phyloP scores from a whole-genome alignment of 2,797 vertebrate genomes.

The Sandelia bainsii region DNA sequence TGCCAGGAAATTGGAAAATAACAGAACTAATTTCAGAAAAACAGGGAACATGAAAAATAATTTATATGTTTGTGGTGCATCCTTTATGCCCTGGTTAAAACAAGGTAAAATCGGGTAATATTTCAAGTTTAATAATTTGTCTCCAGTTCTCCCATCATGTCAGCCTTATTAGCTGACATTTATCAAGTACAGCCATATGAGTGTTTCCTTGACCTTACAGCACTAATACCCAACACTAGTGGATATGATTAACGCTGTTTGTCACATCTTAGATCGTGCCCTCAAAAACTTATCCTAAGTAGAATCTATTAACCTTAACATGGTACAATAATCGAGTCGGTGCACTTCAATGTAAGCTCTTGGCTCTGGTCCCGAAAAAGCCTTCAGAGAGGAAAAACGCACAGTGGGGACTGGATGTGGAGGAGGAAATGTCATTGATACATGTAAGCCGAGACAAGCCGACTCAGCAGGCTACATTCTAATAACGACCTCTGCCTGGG shows the following conservation, averaged over 20 bases:
- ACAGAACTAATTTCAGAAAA: too few species aligned
- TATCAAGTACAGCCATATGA: constrained; percentile 4
- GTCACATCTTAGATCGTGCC: constrained; percentile 30
- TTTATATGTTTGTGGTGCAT: too few species aligned
- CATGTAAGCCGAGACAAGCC: constrained; percentile 57
- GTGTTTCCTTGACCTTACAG: constrained; percentile 36
- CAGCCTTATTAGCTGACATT: constrained; percentile 21
- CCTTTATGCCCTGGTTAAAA: too few species aligned
- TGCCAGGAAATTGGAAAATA: too few species aligned
- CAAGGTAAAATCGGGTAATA: too few species aligned
- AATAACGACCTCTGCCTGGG: constrained; percentile 56
- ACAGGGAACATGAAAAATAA: too few species aligned
- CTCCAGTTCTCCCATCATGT: neutral
- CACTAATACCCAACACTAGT: constrained; percentile 5
- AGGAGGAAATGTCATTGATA: constrained; percentile 54
- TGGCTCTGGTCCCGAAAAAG: constrained; percentile 35
- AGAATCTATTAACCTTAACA: constrained; percentile 56
- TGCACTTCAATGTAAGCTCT: constrained; percentile 40
- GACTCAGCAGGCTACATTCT: constrained; percentile 47
- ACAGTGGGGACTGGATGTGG: constrained; percentile 29
- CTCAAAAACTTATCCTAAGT: constrained; percentile 41
- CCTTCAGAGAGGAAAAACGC: constrained; percentile 34
- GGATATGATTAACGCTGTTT: constrained; percentile 45
- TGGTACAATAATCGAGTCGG: constrained; percentile 27
- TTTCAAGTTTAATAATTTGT: neutral